A percentile compares a stretch with the other conserved stretches of the same genome.
These are phyloP conservation scores for Nomada flava DNA, from an alignment of 2,888 invertebrate species.

Conservation along the genomic window DNA sequence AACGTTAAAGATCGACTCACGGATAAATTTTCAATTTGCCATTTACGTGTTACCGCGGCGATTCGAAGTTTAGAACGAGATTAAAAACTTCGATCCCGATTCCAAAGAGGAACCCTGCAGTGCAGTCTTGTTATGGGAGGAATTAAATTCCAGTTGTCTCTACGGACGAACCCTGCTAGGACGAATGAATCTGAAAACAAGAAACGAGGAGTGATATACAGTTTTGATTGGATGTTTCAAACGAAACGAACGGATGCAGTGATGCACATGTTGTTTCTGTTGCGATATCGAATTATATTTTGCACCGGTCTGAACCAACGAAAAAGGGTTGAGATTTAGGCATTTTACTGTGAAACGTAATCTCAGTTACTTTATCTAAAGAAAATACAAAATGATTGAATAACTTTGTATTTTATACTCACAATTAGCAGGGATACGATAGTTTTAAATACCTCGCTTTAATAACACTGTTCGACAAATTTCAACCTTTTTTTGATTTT, in stretches of 20 bases:
- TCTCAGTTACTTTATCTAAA: too few species aligned
- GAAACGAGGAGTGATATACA: constrained; percentile 25
- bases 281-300: constrained; percentile 25
- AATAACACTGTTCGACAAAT: too few species aligned
- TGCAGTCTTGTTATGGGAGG: constrained; percentile 22
- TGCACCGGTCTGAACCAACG: background rate
- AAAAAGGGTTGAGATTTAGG: background rate
- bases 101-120: constrained; percentile 24
- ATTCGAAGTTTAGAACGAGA: constrained; percentile 14
- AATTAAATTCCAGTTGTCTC: constrained; percentile 36
- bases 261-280: constrained; percentile 4
- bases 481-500: too few species aligned
- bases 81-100: constrained; percentile 46
- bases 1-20: background rate
- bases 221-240: constrained; percentile 43
- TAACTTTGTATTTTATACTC: too few species aligned
- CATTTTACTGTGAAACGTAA: background rate
- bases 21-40: background rate
- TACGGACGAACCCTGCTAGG: background rate
- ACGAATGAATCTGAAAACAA: constrained; percentile 51
- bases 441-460: too few species aligned
- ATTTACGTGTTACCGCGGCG: background rate
- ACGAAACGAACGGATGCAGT: constrained; percentile 21
- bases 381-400: too few species aligned
- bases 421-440: too few species aligned